Evolutionary conservation across 1,140 invertebrate genomes (phyloP), one percentile per base, ranked within the genome.

Genomic region (Tyrophagus putrescentiae): DNA sequence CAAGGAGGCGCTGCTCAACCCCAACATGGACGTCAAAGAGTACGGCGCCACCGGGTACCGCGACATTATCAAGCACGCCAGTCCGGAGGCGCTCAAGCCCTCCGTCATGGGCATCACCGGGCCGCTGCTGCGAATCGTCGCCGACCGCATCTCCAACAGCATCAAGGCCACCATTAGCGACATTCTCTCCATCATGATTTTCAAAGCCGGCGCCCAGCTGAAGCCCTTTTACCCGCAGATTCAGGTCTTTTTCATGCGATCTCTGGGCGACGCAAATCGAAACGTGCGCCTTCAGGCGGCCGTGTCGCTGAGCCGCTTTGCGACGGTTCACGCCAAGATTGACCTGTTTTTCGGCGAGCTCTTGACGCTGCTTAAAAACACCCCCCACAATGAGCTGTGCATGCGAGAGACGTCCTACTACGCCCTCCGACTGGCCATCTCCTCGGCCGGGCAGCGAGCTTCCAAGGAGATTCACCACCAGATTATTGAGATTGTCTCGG

Each of bases 221-320:
- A 96, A 94, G 73, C 92, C 97, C 69, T 98, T 98, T 73, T 76
- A 98, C 67, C 94, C 95, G 11, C 94, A 98, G 76, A 76, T 98
- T 9, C 93, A 98, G 78, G 96, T 92, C 21, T 97, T 94, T 4
- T 98, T 98, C 73, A 76, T 97, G 13, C 94, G 94, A 76, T 84
- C 92, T 3, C 75, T 96, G 21, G 84, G 85, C 71, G 94, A 97
- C 72, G 79, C 82, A 27, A 86, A 89, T 70, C 75, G 90, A 62
- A 78, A 80, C 65, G 91, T 97, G 0, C 77, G 92, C 62, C 76
- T 96, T 34, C 87, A 88, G 75, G 87, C 92, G 11, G 91, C 89
- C 0, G 77, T 77, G 54, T 92, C 90, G 29, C 74, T 96, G 1
- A 83, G 87, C 60, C 83, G 92, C 71, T 76, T 97, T 1, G 88